These are phyloP conservation scores for Copsychus sechellarum DNA, from an alignment of 2,113 vertebrate species.

Conservation along the genomic window DNA sequence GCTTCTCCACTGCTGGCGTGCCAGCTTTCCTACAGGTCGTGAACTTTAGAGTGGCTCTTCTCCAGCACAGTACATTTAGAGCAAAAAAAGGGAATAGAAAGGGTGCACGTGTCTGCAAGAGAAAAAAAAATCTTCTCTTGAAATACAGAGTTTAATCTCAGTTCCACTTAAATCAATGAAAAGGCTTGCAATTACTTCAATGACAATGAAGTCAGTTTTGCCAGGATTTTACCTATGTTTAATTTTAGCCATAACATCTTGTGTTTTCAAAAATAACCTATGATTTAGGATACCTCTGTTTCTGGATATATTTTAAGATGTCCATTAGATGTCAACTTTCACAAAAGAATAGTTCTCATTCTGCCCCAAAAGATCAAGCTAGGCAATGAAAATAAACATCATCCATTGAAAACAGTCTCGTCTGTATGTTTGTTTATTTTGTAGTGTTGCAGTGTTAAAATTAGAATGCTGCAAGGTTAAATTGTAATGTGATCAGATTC, in stretches of 20 bases:
- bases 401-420: background rate
- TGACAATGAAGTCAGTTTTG: background rate
- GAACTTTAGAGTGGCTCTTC: background rate
- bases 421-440: background rate
- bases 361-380: background rate
- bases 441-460: slow-evolving; percentile 14
- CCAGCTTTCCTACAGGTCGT: background rate
- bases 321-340: background rate
- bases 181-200: background rate
- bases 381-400: background rate
- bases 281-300: background rate
- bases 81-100: background rate
- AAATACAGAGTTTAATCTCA: background rate
- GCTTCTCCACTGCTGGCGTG: background rate
- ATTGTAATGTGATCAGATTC: background rate
- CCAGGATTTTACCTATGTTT: background rate
- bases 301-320: background rate
- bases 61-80: background rate
- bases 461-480: slow-evolving; percentile 49
- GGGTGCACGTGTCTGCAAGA: background rate
- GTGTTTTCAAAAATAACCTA: background rate
- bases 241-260: background rate
- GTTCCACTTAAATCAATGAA: background rate
- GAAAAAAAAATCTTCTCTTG: background rate
- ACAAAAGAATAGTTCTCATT: background rate